Base-by-base conservation (phyloP, 1,140 invertebrate species). In the Macrocentrus cingulum region DNA sequence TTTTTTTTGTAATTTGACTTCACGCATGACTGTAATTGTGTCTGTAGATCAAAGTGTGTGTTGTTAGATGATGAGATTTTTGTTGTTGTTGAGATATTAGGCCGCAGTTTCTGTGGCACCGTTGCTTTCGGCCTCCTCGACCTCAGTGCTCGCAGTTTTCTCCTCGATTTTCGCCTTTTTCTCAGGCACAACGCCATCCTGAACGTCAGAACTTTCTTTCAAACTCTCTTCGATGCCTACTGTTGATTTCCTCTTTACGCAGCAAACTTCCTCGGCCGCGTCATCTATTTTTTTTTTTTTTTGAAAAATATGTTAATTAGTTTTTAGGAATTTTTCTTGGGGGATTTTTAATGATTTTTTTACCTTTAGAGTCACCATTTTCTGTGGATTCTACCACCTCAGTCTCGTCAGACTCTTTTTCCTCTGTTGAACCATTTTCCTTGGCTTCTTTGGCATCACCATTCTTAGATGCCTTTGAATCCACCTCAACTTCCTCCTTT, bases 91-190 rank as follows among this genome's bases (percentile, higher is more conserved):
- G 16, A 13, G 32, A 48, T 46, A 54, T 85, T 88, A 88, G 79
- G 86, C 86, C 61, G 81, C 82, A 53, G 84, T 83, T 72, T 87
- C 84, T 56, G 86, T 83, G 18, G 84, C 83, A 51, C 81, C 82
- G 54, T 83, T 81, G 68, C 77, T 80, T 56, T 84, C 85, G 25
- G 78, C 75, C 34, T 82, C 79, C 20, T 29, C 23, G 8, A 39
- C 56, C 11, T 80, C 80, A 41, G 79, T 65, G 59, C 85, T 84
- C 16, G 80, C 80, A 41, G 79, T 65, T 60, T 86, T 84, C 16
- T 87, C 86, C 1, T 84, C 85, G 20, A 89, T 74, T 79, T 87
- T 90, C 52, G 85, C 83, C 64, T 90, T 90, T 74, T 90, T 90
- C 65, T 88, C 87, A 13, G 85, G 86, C 64, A 83, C 84, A 13